Evolutionary conservation across 2,113 vertebrate genomes (phyloP).

Genomic region (Trinectes maculatus): DNA sequence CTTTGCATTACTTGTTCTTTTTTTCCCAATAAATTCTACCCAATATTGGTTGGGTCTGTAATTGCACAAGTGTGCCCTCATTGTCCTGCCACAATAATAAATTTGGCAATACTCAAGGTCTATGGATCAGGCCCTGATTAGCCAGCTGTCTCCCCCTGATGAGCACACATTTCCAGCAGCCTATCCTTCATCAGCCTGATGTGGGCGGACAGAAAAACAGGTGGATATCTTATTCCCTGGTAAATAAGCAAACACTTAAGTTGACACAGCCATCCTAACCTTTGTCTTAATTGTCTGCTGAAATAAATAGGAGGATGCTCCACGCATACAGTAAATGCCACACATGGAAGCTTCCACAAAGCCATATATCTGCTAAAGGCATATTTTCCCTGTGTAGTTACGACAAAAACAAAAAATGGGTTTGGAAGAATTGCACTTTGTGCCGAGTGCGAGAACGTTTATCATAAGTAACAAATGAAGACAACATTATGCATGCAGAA

Average conservation of each 20-base stretch:
- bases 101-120: conserved; percentile 80
- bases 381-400: conserved; percentile 24
- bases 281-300: neutral
- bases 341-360: conserved; percentile 35
- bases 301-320: conserved; percentile 5
- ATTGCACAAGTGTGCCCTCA: conserved; percentile 79
- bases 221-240: conserved; percentile 56
- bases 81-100: conserved; percentile 88
- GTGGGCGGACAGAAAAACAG: conserved; percentile 81
- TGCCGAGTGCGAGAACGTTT: conserved; percentile 57
- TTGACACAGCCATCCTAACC: conserved; percentile 5
- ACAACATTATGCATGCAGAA: conserved; percentile 78
- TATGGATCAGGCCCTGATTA: conserved; percentile 84
- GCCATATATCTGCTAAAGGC: conserved; percentile 37
- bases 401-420: conserved; percentile 22
- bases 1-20: conserved; percentile 66
- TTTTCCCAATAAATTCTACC: conserved; percentile 72
- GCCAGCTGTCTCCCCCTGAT: conserved; percentile 81
- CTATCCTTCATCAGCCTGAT: conserved; percentile 78
- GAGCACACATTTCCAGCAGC: conserved; percentile 65
- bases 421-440: conserved; percentile 67
- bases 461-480: conserved; percentile 73
- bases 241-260: conserved; percentile 56
- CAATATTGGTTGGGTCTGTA: conserved; percentile 78
- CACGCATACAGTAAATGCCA: conserved; percentile 25